Conservation (phyloP, 2,888 invertebrate genomes). For the Dynastes maya region DNA sequence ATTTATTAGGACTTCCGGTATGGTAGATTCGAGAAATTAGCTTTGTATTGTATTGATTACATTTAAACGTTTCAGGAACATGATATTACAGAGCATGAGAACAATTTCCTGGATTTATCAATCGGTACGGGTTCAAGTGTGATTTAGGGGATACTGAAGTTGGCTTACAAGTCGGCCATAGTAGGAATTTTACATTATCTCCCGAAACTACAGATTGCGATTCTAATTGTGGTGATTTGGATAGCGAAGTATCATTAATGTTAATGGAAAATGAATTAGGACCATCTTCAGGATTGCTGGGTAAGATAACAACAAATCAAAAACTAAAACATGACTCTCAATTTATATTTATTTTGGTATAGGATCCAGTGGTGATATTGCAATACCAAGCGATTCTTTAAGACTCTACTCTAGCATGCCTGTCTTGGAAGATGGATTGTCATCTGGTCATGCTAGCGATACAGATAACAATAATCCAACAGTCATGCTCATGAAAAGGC, state of each 20-base stretch:
- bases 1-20: conserved; percentile 75
- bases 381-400: conserved; percentile 77
- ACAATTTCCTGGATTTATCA: conserved; percentile 75
- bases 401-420: conserved; percentile 88
- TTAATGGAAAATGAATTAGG: conserved; percentile 79
- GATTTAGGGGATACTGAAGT: conserved; percentile 79
- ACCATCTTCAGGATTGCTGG: conserved; percentile 67
- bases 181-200: conserved; percentile 90
- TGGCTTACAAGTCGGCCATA: conserved; percentile 78
- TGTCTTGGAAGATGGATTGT: conserved; percentile 93
- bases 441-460: conserved; percentile 94
- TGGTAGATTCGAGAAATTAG: not conserved
- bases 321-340: not conserved
- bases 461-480: conserved; percentile 90
- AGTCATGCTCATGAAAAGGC: conserved; percentile 77
- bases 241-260: conserved; percentile 87
- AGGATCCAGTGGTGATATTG: conserved; percentile 75
- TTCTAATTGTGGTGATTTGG: conserved; percentile 88
- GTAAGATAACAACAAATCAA: conserved; percentile 52
- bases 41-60: not conserved
- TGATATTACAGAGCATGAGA: conserved; percentile 73
- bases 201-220: conserved; percentile 95
- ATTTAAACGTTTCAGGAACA: conserved; percentile 67
- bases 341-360: conserved; percentile 21
- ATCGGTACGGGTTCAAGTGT: conserved; percentile 77